phyloP scores from a whole-genome alignment of 2,797 vertebrate species.

The Eleutherodactylus coqui region DNA sequence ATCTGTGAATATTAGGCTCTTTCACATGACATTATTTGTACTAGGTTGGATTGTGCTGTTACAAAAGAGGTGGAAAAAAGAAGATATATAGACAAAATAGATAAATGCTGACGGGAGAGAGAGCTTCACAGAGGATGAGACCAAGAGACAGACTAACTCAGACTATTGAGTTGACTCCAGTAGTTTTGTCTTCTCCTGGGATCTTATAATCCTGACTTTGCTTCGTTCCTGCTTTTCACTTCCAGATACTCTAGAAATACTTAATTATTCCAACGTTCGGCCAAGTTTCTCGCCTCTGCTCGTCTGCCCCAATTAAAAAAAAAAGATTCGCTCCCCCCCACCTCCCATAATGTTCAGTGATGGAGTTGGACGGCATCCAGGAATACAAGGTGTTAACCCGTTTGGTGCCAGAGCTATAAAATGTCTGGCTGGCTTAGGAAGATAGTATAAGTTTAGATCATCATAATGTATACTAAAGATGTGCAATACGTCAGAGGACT shows the following conservation, averaged over 20 bases:
- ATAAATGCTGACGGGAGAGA: constrained; percentile 22
- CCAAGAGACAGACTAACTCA: background rate
- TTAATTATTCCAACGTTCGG: constrained; percentile 61
- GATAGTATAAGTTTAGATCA: background rate
- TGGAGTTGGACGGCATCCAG: constrained; percentile 51
- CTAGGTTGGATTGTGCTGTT: background rate
- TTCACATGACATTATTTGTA: background rate
- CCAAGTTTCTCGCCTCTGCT: constrained; percentile 61
- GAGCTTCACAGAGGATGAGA: background rate
- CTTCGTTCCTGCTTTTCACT: constrained; percentile 45
- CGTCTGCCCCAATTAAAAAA: constrained; percentile 57
- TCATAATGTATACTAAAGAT: background rate
- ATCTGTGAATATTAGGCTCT: background rate
- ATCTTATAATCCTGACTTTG: constrained; percentile 55
- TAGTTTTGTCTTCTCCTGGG: constrained; percentile 44
- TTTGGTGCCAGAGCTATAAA: constrained; percentile 21
- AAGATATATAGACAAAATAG: constrained; percentile 15
- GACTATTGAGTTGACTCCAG: constrained; percentile 43
- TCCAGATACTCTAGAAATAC: constrained; percentile 54
- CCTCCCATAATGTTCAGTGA: constrained; percentile 55
- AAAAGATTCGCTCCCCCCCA: constrained; percentile 29
- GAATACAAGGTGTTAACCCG: constrained; percentile 47
- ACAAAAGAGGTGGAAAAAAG: background rate
- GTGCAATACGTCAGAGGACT: background rate
- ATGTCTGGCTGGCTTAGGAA: background rate